phyloP scores from a whole-genome alignment of 30 jellyfish, hydroid and myxozoan species.

The Pseudorhiza aurosa region DNA sequence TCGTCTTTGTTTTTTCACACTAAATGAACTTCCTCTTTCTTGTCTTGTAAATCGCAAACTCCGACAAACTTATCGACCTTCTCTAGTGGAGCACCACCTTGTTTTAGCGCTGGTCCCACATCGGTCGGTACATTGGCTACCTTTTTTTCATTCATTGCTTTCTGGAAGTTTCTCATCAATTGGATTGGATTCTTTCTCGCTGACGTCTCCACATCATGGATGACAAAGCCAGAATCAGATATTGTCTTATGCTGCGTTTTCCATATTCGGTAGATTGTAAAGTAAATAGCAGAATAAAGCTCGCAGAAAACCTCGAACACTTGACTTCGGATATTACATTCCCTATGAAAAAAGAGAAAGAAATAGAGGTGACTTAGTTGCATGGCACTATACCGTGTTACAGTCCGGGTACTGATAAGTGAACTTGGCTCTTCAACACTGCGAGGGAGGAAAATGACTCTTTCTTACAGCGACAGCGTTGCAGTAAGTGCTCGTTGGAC shows the following conservation, averaged over 20 bases:
- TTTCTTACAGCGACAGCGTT: too few species aligned
- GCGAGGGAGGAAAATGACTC: too few species aligned
- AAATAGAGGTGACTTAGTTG: too few species aligned
- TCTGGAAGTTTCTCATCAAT: constrained; percentile 45
- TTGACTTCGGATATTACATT: constrained; percentile 65
- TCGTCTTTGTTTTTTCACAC: constrained; percentile 37
- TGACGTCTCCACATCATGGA: constrained; percentile 81
- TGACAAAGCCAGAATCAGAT: constrained; percentile 92
- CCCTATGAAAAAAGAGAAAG: constrained; percentile 45
- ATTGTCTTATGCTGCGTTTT: constrained; percentile 83
- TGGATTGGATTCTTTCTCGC: constrained; percentile 81
- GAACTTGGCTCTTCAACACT: too few species aligned
- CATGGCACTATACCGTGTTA: too few species aligned
- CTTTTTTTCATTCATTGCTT: constrained; percentile 56
- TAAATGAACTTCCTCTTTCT: constrained; percentile 63
- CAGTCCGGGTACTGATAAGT: too few species aligned
- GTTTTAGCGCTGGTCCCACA: constrained; percentile 2
- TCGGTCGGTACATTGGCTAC: constrained; percentile 32
- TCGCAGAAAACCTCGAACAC: constrained; percentile 85
- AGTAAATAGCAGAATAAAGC: constrained; percentile 72
- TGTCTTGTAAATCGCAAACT: constrained; percentile 69
- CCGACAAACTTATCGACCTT: constrained; percentile 84
- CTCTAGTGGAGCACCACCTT: constrained; percentile 31
- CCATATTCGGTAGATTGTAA: constrained; percentile 75
- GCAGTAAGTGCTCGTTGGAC: too few species aligned